phyloP scores from a whole-genome alignment of 2,888 invertebrate genomes.

The Heliconius aoede region DNA sequence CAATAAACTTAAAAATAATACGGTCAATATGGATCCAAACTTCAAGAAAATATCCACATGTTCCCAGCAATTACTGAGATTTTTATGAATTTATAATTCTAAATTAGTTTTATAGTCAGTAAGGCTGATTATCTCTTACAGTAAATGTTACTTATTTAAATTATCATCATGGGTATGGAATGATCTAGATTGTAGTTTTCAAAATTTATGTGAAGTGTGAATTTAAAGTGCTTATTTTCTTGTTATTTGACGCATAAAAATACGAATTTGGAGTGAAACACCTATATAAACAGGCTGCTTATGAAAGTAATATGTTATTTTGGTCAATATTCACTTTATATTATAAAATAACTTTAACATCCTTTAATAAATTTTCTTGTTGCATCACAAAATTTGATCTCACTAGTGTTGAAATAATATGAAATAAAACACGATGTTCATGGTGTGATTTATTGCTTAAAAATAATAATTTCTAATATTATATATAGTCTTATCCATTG shows the following conservation, averaged over 20 bases:
- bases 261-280: too few relatives aligned
- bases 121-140: slow-evolving; percentile 42
- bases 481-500: slow-evolving; percentile 30
- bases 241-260: too few relatives aligned
- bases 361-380: neutral
- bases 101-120: slow-evolving; percentile 19
- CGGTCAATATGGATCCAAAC: slow-evolving; percentile 60
- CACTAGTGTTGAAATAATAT: slow-evolving; percentile 10
- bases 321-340: neutral
- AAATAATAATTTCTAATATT: slow-evolving; percentile 36
- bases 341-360: too few relatives aligned
- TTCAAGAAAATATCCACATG: slow-evolving; percentile 68
- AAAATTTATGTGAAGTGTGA: too few relatives aligned
- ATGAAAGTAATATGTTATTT: neutral
- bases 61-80: slow-evolving; percentile 73
- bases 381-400: slow-evolving; percentile 19
- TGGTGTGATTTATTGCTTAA: slow-evolving; percentile 41
- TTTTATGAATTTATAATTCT: slow-evolving; percentile 62
- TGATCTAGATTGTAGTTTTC: neutral
- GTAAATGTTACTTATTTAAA: slow-evolving; percentile 5
- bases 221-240: neutral
- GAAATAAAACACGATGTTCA: slow-evolving; percentile 5
- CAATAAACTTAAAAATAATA: slow-evolving; percentile 73
- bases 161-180: neutral
- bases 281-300: too few relatives aligned